A percentile compares a stretch with the other conserved stretches of the same genome.
Evolutionary conservation across 1,140 invertebrate species (phyloP).

Genomic region (Spodoptera litura): DNA sequence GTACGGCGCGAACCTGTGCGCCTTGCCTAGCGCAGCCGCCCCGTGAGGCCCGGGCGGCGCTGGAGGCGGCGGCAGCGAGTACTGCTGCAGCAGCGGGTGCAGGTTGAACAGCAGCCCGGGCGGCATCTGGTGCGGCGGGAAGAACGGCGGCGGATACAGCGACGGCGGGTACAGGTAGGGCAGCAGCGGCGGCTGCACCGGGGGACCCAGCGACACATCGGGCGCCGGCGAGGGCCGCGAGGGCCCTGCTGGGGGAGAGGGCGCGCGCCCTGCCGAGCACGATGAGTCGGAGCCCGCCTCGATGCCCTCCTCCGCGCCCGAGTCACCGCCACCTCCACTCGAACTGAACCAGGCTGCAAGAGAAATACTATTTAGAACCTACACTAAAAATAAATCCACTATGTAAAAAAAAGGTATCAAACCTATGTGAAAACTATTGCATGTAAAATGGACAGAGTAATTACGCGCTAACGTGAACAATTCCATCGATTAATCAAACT

Average conservation of each 20-base stretch:
- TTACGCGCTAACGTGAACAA: neutral
- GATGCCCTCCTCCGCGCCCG: conserved; percentile 82
- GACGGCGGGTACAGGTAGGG: conserved; percentile 96
- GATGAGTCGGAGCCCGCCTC: conserved; percentile 90
- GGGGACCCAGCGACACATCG: conserved; percentile 95
- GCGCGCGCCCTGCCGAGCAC: conserved; percentile 88
- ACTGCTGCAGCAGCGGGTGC: conserved; percentile 89
- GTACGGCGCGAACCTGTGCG: conserved; percentile 95
- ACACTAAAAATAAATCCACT: too few relatives aligned
- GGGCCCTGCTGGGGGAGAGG: conserved; percentile 87
- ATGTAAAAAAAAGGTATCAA: too few relatives aligned
- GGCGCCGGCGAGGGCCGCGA: conserved; percentile 91
- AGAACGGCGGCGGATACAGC: conserved; percentile 91
- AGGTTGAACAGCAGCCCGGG: conserved; percentile 93
- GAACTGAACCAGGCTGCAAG: conserved; percentile 87
- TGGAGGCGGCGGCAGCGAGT: conserved; percentile 85
- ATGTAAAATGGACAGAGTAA: neutral
- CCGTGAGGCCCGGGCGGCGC: conserved; percentile 69
- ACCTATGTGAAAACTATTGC: too few relatives aligned
- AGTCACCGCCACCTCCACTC: conserved; percentile 83
- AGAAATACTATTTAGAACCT: conserved; percentile 34
- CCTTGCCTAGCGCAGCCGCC: conserved; percentile 87
- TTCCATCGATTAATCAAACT: too few relatives aligned
- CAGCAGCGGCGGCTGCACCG: conserved; percentile 94
- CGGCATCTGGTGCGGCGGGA: conserved; percentile 89